A percentile compares a stretch with the other conserved stretches of the same genome.
These are phyloP conservation scores for Hystrix cristata DNA, from an alignment of 2,113 vertebrate genomes.

Conservation along the genomic window DNA sequence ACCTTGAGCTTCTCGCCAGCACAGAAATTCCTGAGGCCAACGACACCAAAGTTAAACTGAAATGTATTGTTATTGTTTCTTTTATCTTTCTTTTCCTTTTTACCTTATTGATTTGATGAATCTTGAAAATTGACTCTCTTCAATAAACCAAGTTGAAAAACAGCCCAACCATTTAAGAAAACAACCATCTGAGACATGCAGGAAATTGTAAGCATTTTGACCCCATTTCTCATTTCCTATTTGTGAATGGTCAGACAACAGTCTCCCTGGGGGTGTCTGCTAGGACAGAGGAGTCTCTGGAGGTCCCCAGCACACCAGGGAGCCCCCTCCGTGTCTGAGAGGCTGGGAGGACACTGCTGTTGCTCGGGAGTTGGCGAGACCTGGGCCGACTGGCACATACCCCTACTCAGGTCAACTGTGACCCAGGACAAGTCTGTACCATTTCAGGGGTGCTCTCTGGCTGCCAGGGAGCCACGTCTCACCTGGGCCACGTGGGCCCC, in stretches of 20 bases:
- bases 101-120: constrained; percentile 80
- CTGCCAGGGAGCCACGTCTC: neutral
- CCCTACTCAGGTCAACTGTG: neutral
- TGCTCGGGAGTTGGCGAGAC: neutral
- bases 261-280: constrained; percentile 40
- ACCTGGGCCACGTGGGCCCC: neutral
- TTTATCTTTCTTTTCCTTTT: constrained; percentile 76
- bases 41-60: constrained; percentile 75
- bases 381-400: neutral
- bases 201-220: constrained; percentile 81
- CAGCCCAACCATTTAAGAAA: constrained; percentile 71
- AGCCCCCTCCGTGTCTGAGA: neutral
- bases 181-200: constrained; percentile 75
- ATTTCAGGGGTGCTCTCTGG: neutral
- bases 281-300: neutral
- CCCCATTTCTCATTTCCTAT: constrained; percentile 81
- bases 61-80: constrained; percentile 78
- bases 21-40: constrained; percentile 70
- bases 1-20: constrained; percentile 11
- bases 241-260: constrained; percentile 75
- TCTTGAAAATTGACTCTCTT: constrained; percentile 78
- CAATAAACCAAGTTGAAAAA: constrained; percentile 77
- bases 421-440: neutral
- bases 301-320: neutral
- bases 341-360: neutral